A percentile compares a stretch with the other conserved stretches of the same genome.
phyloP scores from a whole-genome alignment of 2,888 invertebrate genomes.

The Hyppa rectilinea region DNA sequence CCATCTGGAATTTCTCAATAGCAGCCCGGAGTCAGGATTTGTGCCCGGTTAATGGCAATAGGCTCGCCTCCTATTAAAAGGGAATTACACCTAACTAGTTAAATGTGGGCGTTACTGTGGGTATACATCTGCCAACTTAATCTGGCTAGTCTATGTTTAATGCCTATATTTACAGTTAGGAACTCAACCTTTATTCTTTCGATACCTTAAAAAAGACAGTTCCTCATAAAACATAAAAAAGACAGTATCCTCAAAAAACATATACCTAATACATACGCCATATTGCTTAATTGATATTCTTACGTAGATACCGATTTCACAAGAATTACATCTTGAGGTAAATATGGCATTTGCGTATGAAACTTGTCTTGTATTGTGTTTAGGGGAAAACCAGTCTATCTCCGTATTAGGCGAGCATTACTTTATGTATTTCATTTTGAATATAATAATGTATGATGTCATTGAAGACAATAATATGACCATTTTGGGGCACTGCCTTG shows the following conservation, averaged over 20 bases:
- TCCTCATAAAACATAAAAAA: too few species aligned
- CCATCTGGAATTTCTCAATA: too few species aligned
- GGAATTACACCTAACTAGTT: too few species aligned
- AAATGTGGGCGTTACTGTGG: too few species aligned
- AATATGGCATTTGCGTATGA: constrained; percentile 41
- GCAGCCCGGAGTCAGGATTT: too few species aligned
- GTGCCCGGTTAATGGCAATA: too few species aligned
- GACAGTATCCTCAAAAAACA: not conserved
- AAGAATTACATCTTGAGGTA: constrained; percentile 40
- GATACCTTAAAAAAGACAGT: not conserved
- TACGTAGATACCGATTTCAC: not conserved
- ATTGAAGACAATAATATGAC: constrained; percentile 46
- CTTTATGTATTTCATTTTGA: constrained; percentile 36
- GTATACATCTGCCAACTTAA: too few species aligned
- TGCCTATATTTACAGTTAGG: not conserved
- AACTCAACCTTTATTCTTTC: not conserved
- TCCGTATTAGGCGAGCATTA: constrained; percentile 41
- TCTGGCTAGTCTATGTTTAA: too few species aligned
- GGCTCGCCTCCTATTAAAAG: too few species aligned
- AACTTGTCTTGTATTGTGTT: constrained; percentile 22
- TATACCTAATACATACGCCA: too few species aligned
- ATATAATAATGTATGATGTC: constrained; percentile 57
- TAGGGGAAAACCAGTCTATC: constrained; percentile 53
- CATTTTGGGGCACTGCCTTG: constrained; percentile 28
- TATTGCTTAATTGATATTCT: not conserved